Base-by-base conservation (phyloP, 2,113 vertebrate genomes). In the Stegastes partitus region DNA sequence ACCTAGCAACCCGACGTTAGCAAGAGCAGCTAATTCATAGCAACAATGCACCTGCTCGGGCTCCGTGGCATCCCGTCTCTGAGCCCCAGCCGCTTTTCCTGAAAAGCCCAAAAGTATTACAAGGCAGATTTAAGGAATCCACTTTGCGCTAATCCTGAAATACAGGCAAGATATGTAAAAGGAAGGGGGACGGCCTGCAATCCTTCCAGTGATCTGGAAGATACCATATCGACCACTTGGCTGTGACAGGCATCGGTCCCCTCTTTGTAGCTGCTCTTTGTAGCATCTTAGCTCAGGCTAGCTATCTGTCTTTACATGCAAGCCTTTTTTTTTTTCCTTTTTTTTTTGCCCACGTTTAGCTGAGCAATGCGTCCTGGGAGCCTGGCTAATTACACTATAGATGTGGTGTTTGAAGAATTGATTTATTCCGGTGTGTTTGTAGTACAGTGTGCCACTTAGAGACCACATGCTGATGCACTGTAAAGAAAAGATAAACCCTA, bases 171-270 rank as follows among this genome's bases (percentile, higher is more conserved):
- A 50, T 57, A 19, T 66, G 28, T 39, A 2, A 47, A 45, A 21
- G 47, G 47, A 19, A 18, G 55, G 37, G 76, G 79, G 74, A 11
- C 83, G 88, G 90, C 85, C 87, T 88, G 3, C 68, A 54, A 49
- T 87, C 68, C 68, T 66, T n/a, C 31, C 67, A 74, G 77, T 76
- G 74, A 72, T 85, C 37, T 86, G 90, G 89, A 82, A 81, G 82
- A 87, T 84, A 89, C 90, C 89, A 87, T 77, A 51, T 80, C 34
- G 68, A 72, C 67, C 77, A 39, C 54, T 77, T n/a, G 68, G 59
- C 87, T 77, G 57, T 85, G 82, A 71, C 73, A 84, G 19, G 63
- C 83, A 77, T 3, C 21, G 55, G 59, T 68, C 3, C 51, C 25
- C 26, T 58, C 45, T 5, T 8, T 18, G 7, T 9, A 22, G 45